These are phyloP conservation scores for Crypturellus undulatus DNA, from an alignment of 2,113 vertebrate species.

Conservation along the genomic window DNA sequence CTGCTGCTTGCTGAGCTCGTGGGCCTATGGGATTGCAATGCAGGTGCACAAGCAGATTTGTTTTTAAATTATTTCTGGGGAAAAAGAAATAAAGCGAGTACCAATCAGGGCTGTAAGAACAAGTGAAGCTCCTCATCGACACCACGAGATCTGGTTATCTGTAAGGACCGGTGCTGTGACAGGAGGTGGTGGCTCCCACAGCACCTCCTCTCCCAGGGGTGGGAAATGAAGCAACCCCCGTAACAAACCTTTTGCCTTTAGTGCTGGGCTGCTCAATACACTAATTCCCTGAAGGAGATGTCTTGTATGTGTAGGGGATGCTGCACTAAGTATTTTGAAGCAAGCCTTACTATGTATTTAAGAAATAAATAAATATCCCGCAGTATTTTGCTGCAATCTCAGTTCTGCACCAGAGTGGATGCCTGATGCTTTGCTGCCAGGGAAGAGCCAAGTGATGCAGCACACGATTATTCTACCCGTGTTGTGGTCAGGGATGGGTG, in stretches of 20 bases:
- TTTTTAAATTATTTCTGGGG: neutral
- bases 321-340: neutral
- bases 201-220: neutral
- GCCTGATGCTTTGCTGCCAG: too few species aligned
- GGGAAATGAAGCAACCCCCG: neutral
- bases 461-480: too few species aligned
- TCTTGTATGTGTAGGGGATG: accelerated
- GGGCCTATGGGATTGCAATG: neutral
- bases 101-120: neutral
- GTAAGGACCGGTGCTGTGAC: neutral
- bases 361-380: neutral
- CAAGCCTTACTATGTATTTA: neutral
- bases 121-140: neutral
- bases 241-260: neutral
- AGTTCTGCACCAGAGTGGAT: too few species aligned
- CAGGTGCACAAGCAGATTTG: neutral
- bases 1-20: accelerated
- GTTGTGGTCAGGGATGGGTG: too few species aligned
- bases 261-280: neutral
- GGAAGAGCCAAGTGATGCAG: too few species aligned
- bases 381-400: too few species aligned
- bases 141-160: neutral
- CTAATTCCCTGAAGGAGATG: neutral
- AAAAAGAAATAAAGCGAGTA: accelerated
- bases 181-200: neutral